Percentiles rank a stretch among this genome's conserved stretches.
phyloP scores from a whole-genome alignment of 1,140 invertebrate genomes.

The Caerostris extrusa region DNA sequence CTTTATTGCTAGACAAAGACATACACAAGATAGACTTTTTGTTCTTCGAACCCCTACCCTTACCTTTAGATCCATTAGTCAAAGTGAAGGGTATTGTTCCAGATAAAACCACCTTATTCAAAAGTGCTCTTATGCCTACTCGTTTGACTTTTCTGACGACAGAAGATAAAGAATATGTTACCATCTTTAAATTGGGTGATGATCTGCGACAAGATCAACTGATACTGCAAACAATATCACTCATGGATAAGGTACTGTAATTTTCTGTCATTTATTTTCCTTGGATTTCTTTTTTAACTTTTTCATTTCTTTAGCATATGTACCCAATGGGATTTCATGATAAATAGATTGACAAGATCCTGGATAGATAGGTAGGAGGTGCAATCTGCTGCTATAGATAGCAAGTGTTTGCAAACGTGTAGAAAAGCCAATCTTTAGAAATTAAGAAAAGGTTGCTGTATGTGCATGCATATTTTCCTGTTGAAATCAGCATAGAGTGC shows the following conservation, averaged over 20 bases:
- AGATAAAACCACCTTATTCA: conserved; percentile 93
- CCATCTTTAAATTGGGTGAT: conserved; percentile 99
- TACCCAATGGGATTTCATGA: background rate
- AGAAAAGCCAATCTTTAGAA: no score
- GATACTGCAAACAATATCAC: conserved; percentile 96
- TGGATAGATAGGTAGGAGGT: no score
- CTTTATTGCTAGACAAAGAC: conserved; percentile 90
- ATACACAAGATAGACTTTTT: conserved; percentile 93
- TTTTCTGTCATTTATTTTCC: background rate
- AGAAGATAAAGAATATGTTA: conserved; percentile 92
- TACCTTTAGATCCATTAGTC: conserved; percentile 96
- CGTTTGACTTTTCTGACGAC: conserved; percentile 94
- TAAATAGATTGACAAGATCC: no score
- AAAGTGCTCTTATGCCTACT: conserved; percentile 98
- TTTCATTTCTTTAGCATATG: background rate
- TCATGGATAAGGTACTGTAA: conserved; percentile 91
- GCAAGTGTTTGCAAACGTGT: no score
- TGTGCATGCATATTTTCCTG: no score
- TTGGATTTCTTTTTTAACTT: background rate
- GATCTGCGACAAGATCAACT: conserved; percentile 99
- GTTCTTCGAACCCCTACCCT: conserved; percentile 90
- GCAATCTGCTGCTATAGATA: no score
- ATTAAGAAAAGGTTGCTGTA: no score
- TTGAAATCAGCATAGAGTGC: no score
- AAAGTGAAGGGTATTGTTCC: conserved; percentile 94